Percentiles rank a stretch among this genome's conserved stretches.
phyloP scores from a whole-genome alignment of 2,113 vertebrate species.

The Pithys albifrons region DNA sequence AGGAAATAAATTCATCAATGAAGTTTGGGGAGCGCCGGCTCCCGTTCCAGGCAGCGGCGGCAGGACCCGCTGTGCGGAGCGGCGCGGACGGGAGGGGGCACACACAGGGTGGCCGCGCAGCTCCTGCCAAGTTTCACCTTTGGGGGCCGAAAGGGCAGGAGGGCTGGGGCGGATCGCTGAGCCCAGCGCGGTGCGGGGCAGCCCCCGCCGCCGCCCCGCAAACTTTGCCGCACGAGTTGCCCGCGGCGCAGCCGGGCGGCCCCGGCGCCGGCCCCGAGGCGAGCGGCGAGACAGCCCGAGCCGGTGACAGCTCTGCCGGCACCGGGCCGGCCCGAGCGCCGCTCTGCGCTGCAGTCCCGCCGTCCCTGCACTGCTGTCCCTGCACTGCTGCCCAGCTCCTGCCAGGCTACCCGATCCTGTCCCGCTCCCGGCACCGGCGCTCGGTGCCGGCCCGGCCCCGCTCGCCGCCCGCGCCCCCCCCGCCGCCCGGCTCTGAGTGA shows the following conservation, averaged over 20 bases:
- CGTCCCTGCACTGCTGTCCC: too few species aligned
- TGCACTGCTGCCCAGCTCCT: neutral
- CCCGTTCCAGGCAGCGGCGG: neutral
- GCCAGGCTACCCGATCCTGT: neutral
- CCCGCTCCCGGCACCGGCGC: neutral
- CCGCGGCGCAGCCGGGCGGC: neutral
- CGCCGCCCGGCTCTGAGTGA: constrained; percentile 62
- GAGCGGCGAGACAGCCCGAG: neutral
- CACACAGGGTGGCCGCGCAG: neutral
- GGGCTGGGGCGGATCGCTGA: neutral
- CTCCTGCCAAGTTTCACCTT: constrained; percentile 48
- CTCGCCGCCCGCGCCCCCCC: neutral
- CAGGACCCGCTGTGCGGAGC: neutral
- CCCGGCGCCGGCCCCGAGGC: neutral
- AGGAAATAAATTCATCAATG: constrained; percentile 15
- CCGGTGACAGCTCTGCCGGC: neutral
- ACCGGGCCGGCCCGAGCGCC: neutral
- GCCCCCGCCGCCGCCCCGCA: neutral
- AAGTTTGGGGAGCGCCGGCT: constrained; percentile 4
- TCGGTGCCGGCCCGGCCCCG: neutral
- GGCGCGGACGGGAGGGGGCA: constrained; percentile 24
- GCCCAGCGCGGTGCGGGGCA: neutral
- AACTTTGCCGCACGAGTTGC: constrained; percentile 31
- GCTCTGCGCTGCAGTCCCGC: neutral
- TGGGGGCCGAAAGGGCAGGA: neutral